Evolutionary conservation across 2,888 invertebrate species (phyloP), one percentile per base, ranked within the genome.

Genomic region (Mechanitis messenoides): DNA sequence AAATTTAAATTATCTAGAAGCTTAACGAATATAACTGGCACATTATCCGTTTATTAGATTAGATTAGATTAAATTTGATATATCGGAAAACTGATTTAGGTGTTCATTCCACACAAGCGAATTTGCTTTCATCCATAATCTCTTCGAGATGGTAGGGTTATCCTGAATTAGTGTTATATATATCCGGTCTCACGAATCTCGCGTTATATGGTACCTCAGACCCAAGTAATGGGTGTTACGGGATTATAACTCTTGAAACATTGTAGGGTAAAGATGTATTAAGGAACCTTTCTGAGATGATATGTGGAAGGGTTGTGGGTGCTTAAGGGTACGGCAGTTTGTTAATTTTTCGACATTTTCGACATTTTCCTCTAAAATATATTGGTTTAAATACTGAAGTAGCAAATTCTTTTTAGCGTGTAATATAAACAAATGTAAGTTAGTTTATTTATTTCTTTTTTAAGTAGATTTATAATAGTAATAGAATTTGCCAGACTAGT

Each of bases 121-220:
- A 42, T 60, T 60, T 45, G 33, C 55, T 38, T 42, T 56, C 56
- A 53, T 60, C 56, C 45, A 60, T 55, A 46, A 55, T 55, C 58
- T 65, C 45, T 31, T 57, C 31, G 63, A 56, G 53, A 55, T 61
- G 60, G 66, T 71, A 65, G 66, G 57, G 20, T 20, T 70, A 66
- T 60, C 46, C 45, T 46, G 66, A 70, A 64, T 69, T 68, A 69
- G 62, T 61, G 63, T 69, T 71, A 72, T 71, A 72, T 72, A 72
- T 73, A 62, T 11, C 33, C 35, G 53, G n/a, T 3, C 45, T 20
- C 33, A 56, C 59, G 20, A 54, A 62, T 54, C 42, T 31, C 47
- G n/a, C 46, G 38, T 38, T 56, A 50, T 56, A 42, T 38, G 53
- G 11, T 53, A 33, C 33, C 6, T n/a, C 3, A 42, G 11, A 2